These are phyloP conservation scores for Mimachlamys varia DNA, from an alignment of 2,888 invertebrate genomes.

Conservation along the genomic window DNA sequence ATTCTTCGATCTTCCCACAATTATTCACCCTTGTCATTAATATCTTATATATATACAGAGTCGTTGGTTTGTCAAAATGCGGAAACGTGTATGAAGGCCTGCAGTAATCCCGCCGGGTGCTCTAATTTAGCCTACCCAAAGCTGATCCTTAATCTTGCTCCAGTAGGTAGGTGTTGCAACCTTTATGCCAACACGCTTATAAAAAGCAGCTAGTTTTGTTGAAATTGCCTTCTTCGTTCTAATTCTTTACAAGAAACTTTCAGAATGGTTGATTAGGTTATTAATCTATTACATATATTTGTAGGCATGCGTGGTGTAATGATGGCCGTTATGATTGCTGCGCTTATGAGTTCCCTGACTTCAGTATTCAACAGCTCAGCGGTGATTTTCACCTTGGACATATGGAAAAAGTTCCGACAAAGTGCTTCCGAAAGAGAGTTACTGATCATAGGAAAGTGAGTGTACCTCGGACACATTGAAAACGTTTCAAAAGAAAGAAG, in stretches of 20 bases:
- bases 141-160: background rate
- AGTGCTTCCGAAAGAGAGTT: conserved; percentile 69
- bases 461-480: background rate
- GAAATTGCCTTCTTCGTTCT: no score
- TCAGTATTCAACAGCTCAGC: conserved; percentile 83
- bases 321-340: conserved; percentile 76
- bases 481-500: no score
- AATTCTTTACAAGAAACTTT: no score
- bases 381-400: conserved; percentile 75
- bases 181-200: background rate
- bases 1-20: no score
- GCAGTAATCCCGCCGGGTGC: background rate
- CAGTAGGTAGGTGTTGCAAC: background rate
- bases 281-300: background rate
- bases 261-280: no score
- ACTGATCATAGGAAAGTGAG: conserved; percentile 79
- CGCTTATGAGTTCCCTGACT: conserved; percentile 74
- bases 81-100: background rate
- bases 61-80: background rate
- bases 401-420: conserved; percentile 66
- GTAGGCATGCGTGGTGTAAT: conserved; percentile 70
- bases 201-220: no score
- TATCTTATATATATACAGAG: background rate
- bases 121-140: background rate
- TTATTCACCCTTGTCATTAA: no score